Evolutionary conservation across 2,888 invertebrate genomes (phyloP).

Genomic region (Orthosia incerta): DNA sequence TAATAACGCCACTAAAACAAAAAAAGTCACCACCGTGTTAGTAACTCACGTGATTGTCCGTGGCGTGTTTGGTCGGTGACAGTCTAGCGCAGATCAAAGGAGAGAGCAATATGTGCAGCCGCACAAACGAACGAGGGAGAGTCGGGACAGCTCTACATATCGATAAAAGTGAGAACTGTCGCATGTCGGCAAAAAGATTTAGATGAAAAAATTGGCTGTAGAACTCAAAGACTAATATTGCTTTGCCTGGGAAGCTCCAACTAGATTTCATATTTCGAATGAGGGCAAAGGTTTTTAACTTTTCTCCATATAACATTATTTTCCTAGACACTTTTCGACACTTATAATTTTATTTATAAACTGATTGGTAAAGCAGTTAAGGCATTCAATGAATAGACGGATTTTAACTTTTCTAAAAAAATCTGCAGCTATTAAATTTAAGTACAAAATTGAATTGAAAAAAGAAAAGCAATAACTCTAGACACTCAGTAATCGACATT

Average conservation of each 20-base stretch:
- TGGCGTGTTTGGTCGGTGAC: conserved; percentile 40
- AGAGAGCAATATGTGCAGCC: conserved; percentile 75
- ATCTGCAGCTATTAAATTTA: not conserved
- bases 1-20: not conserved
- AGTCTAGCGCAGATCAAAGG: conserved; percentile 77
- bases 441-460: not conserved
- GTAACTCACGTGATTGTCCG: conserved; percentile 37
- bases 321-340: too few species aligned
- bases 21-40: conserved; percentile 14
- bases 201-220: not conserved
- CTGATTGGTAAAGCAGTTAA: not conserved
- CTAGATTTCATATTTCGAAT: not conserved
- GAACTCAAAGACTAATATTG: not conserved
- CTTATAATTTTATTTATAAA: too few species aligned
- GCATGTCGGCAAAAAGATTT: not conserved
- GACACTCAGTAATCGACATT: conserved; percentile 23
- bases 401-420: not conserved
- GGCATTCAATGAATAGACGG: not conserved
- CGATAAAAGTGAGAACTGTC: conserved; percentile 17
- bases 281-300: too few species aligned
- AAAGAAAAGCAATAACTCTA: not conserved
- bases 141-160: conserved; percentile 5
- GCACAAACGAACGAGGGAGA: conserved; percentile 35
- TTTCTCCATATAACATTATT: too few species aligned
- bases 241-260: not conserved